Evolutionary conservation across 2,797 vertebrate genomes (phyloP), one percentile per base, ranked within the genome.

Genomic region (Menidia menidia): DNA sequence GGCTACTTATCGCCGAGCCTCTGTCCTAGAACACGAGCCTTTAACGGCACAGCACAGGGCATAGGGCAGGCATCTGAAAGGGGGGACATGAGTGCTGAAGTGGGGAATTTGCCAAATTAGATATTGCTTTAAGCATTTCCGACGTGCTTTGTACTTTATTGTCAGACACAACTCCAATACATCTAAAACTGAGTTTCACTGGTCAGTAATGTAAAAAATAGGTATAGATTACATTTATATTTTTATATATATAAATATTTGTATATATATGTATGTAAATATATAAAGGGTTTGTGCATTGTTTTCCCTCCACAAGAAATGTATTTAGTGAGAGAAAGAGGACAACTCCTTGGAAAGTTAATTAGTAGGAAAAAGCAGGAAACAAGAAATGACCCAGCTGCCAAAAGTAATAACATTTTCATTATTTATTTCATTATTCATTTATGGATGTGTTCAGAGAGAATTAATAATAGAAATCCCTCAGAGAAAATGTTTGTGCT

Each of bases 371-470:
- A 88, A 89, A 89, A 87, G 85, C 85, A 90, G 91, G 88, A 93
- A 94, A 92, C 85, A 67, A 90, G 89, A 91, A 94, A 92, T 89
- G 88, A 93, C 90, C 90, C 87, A 77, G 83, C 92, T 94, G 92
- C 92, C 92, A 94, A 93, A 92, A 91, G 90, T 91, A 93, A 93
- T 93, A 94, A 94, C 75, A 71, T 90, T 93, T 93, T 90, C 90
- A 91, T 91, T 93, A 93, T 94, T 93, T 92, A 90, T 93, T 94
- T 94, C 89, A 93, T 94, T 92, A 93, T 93, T 93, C 88, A 94
- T 93, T 94, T 94, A 94, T 93, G 86, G 89, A 93, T 92, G 90
- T 92, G 90, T 94, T 93, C 92, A 92, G 91, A 92, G 90, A 87
- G 92, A 94, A 94, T 92, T 94, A 94, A 94, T 93, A 93, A 93